phyloP scores from a whole-genome alignment of 1,140 invertebrate genomes.

The Bombus pascuorum region DNA sequence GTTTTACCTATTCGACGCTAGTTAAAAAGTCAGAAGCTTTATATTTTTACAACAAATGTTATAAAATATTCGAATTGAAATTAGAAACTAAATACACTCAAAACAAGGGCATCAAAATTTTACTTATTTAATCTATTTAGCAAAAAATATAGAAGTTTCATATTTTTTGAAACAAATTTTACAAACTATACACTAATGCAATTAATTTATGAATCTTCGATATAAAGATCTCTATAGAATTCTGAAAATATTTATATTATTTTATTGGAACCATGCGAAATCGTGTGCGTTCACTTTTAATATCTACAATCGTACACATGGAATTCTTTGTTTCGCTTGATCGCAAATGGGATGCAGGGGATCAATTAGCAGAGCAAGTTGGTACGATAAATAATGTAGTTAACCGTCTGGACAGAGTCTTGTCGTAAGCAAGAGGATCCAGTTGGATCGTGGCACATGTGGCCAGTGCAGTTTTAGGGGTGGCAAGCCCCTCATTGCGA shows the following conservation, averaged over 20 bases:
- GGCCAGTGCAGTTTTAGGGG: constrained; percentile 69
- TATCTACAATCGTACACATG: constrained; percentile 39
- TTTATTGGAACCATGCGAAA: neutral
- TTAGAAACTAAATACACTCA: neutral
- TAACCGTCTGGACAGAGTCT: constrained; percentile 77
- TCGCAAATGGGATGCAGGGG: constrained; percentile 58
- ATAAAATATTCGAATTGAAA: neutral
- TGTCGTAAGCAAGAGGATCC: constrained; percentile 76
- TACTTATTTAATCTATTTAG: no score
- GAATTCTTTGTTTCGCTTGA: constrained; percentile 44
- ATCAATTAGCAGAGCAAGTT: constrained; percentile 77
- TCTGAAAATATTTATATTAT: neutral
- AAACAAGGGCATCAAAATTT: no score
- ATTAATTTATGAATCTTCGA: no score
- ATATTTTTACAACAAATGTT: neutral
- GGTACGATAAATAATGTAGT: constrained; percentile 79
- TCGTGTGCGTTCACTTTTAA: constrained; percentile 7
- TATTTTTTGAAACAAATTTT: no score
- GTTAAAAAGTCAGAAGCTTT: neutral
- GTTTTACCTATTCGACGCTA: neutral
- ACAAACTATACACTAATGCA: no score
- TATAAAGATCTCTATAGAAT: neutral
- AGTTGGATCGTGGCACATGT: constrained; percentile 73
- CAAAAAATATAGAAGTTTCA: no score
- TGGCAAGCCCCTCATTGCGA: constrained; percentile 71